Percentiles rank a stretch among this genome's conserved stretches.
phyloP scores from a whole-genome alignment of 2,113 vertebrate genomes.

The Vidua chalybeata region DNA sequence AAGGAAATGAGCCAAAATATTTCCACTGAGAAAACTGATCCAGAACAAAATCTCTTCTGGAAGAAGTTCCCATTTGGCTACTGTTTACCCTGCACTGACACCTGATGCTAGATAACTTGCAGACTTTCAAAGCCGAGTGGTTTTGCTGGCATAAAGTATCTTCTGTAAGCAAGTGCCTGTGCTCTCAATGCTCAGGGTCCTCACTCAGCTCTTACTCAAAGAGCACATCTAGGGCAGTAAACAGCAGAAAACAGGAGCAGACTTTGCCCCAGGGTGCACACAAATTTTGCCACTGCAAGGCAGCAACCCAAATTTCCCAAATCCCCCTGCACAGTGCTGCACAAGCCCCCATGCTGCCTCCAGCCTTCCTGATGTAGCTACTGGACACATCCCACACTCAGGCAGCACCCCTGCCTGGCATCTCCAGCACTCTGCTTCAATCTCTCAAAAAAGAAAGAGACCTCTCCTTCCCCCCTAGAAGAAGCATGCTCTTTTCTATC shows the following conservation, averaged over 20 bases:
- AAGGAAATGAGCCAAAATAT: neutral
- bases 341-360: fast-evolving
- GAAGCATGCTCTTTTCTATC: neutral
- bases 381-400: neutral
- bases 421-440: neutral
- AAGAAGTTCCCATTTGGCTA: neutral
- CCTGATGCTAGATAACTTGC: neutral
- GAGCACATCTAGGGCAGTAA: neutral
- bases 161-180: neutral
- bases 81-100: neutral
- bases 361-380: neutral
- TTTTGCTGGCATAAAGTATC: neutral
- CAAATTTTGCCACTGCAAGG: neutral
- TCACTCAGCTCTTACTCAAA: neutral
- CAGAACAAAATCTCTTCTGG: neutral
- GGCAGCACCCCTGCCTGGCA: neutral
- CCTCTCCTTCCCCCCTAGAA: neutral
- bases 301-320: fast-evolving
- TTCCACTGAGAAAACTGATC: neutral
- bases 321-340: fast-evolving
- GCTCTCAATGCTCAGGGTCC: fast-evolving
- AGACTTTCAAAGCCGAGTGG: fast-evolving
- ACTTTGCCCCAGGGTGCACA: neutral
- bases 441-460: neutral
- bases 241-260: neutral